phyloP scores from a whole-genome alignment of 2,888 invertebrate genomes.

The Phalera bucephala region DNA sequence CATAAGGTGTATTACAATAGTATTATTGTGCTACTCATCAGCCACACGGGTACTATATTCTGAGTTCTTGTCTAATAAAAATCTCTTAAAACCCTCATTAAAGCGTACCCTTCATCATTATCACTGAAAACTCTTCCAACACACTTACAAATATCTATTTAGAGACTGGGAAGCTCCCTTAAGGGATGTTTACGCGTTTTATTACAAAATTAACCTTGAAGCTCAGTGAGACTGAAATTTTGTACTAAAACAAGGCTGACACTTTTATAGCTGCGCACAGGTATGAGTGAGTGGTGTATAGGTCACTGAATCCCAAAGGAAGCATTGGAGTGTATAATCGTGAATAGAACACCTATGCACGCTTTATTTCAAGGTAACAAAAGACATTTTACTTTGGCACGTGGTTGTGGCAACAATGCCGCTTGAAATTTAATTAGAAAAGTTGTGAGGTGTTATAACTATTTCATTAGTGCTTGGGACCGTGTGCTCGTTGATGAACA shows the following conservation, averaged over 20 bases:
- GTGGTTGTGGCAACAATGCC: not conserved
- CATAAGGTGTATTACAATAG: no score
- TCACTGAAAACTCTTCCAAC: no score
- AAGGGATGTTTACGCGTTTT: slow-evolving; percentile 8
- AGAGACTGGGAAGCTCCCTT: slow-evolving; percentile 1
- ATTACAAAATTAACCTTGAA: slow-evolving; percentile 11
- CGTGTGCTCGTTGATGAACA: slow-evolving; percentile 14
- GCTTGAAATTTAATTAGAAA: slow-evolving; percentile 32
- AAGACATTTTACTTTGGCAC: slow-evolving; percentile 18
- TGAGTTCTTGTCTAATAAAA: no score
- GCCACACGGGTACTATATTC: no score
- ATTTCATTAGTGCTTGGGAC: slow-evolving; percentile 3
- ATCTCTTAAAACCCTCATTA: no score
- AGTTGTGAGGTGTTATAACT: slow-evolving; percentile 31
- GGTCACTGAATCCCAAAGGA: slow-evolving; percentile 36
- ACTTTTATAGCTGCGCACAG: slow-evolving; percentile 12
- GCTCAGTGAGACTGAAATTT: slow-evolving; percentile 3
- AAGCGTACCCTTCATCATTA: no score
- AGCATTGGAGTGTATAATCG: slow-evolving; percentile 23
- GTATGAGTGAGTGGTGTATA: slow-evolving; percentile 32
- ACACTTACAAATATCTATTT: no score
- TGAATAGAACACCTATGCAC: slow-evolving; percentile 5
- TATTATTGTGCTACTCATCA: no score
- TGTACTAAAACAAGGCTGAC: slow-evolving; percentile 1
- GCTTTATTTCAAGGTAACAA: slow-evolving; percentile 17